phyloP scores from a whole-genome alignment of 2,113 vertebrate genomes.

The Butastur rufipennis region DNA sequence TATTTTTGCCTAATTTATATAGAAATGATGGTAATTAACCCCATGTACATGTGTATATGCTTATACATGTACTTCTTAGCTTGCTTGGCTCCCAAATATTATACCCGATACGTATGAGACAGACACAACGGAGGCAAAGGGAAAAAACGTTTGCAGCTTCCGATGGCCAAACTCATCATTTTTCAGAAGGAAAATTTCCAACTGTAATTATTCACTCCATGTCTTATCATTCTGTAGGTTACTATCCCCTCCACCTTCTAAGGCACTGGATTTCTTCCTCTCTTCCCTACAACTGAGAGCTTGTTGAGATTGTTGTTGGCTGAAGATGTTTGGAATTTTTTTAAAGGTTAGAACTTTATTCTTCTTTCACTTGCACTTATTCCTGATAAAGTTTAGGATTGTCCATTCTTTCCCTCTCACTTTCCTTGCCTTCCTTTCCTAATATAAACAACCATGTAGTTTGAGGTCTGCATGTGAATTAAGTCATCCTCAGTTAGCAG shows the following conservation, averaged over 20 bases:
- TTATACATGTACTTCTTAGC: neutral
- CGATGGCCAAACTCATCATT: neutral
- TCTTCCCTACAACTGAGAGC: neutral
- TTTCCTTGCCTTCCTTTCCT: neutral
- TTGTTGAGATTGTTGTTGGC: neutral
- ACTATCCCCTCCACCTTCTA: neutral
- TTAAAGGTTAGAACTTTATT: neutral
- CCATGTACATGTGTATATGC: neutral
- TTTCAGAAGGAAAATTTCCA: neutral
- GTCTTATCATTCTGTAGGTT: neutral
- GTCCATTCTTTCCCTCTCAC: neutral
- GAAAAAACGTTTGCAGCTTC: neutral
- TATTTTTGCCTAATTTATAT: neutral
- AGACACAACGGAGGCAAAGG: neutral
- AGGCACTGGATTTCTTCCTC: neutral
- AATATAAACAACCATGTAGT: neutral
- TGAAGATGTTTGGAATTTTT: neutral
- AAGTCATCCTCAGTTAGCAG: neutral
- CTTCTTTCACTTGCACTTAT: neutral
- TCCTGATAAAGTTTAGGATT: neutral
- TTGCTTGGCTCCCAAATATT: neutral
- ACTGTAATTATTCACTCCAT: neutral
- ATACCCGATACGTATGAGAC: neutral
- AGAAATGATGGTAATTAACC: neutral
- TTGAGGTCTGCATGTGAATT: neutral